Base-by-base conservation (phyloP, 1,140 invertebrate species). In the Battus philenor region DNA sequence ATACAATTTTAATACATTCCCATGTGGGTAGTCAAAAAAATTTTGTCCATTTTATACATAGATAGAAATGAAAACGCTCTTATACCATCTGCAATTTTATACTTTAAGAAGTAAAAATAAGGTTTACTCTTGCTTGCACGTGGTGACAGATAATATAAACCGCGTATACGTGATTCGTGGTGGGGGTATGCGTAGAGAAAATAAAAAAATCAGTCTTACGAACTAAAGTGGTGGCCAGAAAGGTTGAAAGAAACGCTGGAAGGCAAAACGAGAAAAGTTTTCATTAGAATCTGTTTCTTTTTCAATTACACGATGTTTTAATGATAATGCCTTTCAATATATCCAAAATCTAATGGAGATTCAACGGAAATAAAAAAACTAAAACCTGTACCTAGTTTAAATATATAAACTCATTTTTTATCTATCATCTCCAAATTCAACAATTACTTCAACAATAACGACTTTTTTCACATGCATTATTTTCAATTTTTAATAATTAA, bases 141-240 rank as follows among this genome's bases (percentile, higher is more conserved):
- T 33, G n/a, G 34, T 10, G 17, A 24, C 16, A 30, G 29, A 20
- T 30, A 30, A 30, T 11, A 41, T 43, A 30, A 22, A 47, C 31
- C 36, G 50, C 32, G 16, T n/a, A 58, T 44, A 47, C 32, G 27
- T 44, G 46, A 31, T 22, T 24, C 24, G 49, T 41, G 38, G 43
- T 41, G 45, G 46, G 59, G 49, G 44, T 52, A 57, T 44, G 59
- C 62, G 56, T 70, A 75, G 57, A 59, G 41, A 69, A 68, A 73
- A 61, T 54, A 70, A 72, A 73, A 81, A 76, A 80, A 76, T 70
- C 45, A 55, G 50, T 75, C 83, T 87, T 87, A 87, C 86, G 82
- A 83, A 86, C 78, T 84, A 87, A 78, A 68, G 82, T 76, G 51
- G 86, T 86, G 68, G 86, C 83, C 83, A 87, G 72, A 85, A 81